Evolutionary conservation across 2,888 invertebrate genomes (phyloP).

Genomic region (Acanthosepion pharaonis): DNA sequence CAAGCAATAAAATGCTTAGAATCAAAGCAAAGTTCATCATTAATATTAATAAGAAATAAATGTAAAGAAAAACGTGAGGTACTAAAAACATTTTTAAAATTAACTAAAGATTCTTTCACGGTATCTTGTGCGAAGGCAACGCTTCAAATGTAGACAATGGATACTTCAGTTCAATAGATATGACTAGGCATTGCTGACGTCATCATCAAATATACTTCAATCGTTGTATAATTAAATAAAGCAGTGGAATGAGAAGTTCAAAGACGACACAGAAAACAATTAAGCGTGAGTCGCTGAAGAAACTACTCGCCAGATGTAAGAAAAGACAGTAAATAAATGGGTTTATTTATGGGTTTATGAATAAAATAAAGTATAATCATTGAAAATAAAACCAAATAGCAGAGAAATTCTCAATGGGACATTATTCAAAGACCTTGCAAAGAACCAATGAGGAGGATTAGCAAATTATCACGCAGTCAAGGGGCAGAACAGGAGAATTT

Average conservation of each 20-base stretch:
- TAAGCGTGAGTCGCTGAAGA: not conserved
- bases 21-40: too few relatives aligned
- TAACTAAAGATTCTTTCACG: too few relatives aligned
- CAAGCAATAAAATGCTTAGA: too few relatives aligned
- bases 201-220: not conserved
- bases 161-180: not conserved
- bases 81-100: too few relatives aligned
- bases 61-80: too few relatives aligned
- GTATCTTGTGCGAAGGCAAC: not conserved
- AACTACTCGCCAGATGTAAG: not conserved
- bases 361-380: not conserved
- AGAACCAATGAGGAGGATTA: not conserved
- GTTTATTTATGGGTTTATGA: not conserved
- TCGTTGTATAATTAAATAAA: not conserved
- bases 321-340: not conserved
- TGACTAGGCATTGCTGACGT: not conserved
- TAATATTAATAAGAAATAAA: too few relatives aligned
- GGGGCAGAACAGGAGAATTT: not conserved
- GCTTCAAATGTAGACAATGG: not conserved
- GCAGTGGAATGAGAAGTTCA: not conserved
- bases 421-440: not conserved
- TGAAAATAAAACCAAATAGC: not conserved
- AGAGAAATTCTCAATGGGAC: not conserved
- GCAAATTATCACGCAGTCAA: not conserved
- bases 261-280: not conserved